Percentiles rank a stretch among this genome's conserved stretches.
Evolutionary conservation across 2,113 vertebrate species (phyloP).

Genomic region (Neopipo cinnamomea): DNA sequence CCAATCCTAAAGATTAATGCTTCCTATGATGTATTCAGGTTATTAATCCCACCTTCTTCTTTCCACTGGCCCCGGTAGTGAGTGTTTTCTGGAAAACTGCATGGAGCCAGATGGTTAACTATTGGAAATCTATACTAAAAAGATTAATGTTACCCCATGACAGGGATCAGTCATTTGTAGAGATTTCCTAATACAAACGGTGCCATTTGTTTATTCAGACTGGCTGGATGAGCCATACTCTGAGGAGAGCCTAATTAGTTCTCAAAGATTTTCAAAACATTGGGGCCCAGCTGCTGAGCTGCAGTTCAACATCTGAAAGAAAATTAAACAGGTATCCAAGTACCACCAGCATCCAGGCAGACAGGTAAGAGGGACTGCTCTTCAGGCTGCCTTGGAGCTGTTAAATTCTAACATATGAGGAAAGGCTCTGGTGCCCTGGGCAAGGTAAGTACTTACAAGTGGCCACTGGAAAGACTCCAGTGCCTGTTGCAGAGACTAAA

Average conservation of each 20-base stretch:
- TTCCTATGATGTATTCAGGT: slow-evolving; percentile 36
- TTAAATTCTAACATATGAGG: not conserved
- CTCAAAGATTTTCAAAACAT: slow-evolving; percentile 49
- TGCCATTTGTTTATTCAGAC: slow-evolving; percentile 67
- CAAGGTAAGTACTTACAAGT: not conserved
- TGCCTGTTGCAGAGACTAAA: not conserved
- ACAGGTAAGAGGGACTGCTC: not conserved
- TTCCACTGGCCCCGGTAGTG: not conserved
- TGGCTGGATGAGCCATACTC: slow-evolving; percentile 37
- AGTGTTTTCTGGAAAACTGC: slow-evolving; percentile 46
- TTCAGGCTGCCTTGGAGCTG: not conserved
- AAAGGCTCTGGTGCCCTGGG: not conserved
- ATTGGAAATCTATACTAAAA: slow-evolving; percentile 71
- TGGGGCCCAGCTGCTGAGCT: slow-evolving; percentile 48
- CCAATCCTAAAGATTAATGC: slow-evolving; percentile 61
- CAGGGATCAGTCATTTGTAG: slow-evolving; percentile 66
- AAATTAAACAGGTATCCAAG: not conserved
- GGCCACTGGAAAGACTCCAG: not conserved
- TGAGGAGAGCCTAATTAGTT: slow-evolving; percentile 60
- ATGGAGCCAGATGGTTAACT: slow-evolving; percentile 67
- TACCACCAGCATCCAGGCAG: not conserved
- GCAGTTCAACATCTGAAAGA: not conserved
- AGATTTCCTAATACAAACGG: slow-evolving; percentile 60
- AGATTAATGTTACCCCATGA: slow-evolving; percentile 70
- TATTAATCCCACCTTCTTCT: slow-evolving; percentile 64